These are phyloP conservation scores for Pheosia tremula DNA, from an alignment of 2,888 invertebrate species.

Conservation along the genomic window DNA sequence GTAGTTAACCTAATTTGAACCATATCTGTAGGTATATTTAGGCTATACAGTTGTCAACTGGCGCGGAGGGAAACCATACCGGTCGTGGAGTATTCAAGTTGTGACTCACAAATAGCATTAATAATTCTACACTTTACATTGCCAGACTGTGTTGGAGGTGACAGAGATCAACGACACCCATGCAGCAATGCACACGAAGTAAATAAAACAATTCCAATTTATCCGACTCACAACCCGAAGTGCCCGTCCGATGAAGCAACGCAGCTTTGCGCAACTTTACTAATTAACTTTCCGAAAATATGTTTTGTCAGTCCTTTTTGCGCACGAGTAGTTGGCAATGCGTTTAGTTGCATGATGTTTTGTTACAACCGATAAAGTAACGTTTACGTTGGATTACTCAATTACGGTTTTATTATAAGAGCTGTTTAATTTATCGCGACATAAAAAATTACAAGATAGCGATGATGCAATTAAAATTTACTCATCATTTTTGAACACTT, in stretches of 20 bases:
- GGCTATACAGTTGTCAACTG: too few relatives aligned
- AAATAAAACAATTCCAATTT: constrained; percentile 66
- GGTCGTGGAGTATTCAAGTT: too few relatives aligned
- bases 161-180: constrained; percentile 51
- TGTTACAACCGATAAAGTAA: background rate
- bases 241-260: constrained; percentile 49
- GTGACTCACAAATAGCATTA: background rate
- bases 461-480: too few relatives aligned
- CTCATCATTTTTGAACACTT: too few relatives aligned
- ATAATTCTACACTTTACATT: background rate
- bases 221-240: constrained; percentile 48
- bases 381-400: too few relatives aligned
- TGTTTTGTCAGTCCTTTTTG: constrained; percentile 27
- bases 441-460: too few relatives aligned
- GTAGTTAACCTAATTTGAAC: too few relatives aligned
- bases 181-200: constrained; percentile 43
- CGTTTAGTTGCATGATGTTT: background rate
- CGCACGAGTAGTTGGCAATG: constrained; percentile 13
- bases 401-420: too few relatives aligned
- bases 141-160: constrained; percentile 23
- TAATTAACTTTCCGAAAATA: constrained; percentile 57
- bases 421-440: too few relatives aligned
- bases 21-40: too few relatives aligned
- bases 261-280: constrained; percentile 61
- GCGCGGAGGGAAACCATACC: too few relatives aligned